A percentile compares a stretch with the other conserved stretches of the same genome.
These are phyloP conservation scores for Arremon aurantiirostris DNA, from an alignment of 2,797 vertebrate genomes.

Conservation along the genomic window DNA sequence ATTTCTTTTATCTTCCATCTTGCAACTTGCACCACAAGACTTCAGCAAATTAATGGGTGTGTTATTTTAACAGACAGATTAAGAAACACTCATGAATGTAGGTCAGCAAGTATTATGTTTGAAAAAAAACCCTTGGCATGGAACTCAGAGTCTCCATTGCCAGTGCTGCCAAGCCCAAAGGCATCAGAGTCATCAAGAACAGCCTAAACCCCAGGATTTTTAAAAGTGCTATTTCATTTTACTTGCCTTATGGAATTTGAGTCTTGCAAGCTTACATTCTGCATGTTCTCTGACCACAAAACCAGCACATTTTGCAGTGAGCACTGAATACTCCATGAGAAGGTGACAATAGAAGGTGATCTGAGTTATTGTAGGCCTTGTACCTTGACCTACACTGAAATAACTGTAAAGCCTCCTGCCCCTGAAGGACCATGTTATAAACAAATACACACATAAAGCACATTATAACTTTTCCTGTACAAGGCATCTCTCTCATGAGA, in stretches of 20 bases:
- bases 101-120: slow-evolving; percentile 48
- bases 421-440: not conserved
- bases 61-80: slow-evolving; percentile 61
- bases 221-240: not conserved
- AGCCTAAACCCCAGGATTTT: not conserved
- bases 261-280: not conserved
- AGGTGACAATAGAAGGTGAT: not conserved
- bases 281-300: not conserved
- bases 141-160: not conserved
- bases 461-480: not conserved
- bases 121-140: slow-evolving; percentile 21
- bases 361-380: not conserved
- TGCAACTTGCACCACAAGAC: not conserved
- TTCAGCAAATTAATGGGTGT: slow-evolving; percentile 51
- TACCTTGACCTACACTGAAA: not conserved
- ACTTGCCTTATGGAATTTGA: not conserved
- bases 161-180: slow-evolving; percentile 18
- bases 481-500: not conserved
- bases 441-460: not conserved
- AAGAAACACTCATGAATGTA: slow-evolving; percentile 57
- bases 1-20: slow-evolving; percentile 39
- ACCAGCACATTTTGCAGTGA: not conserved
- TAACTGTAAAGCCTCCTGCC: not conserved
- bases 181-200: not conserved
- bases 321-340: not conserved